Conservation (phyloP, 2,888 invertebrate species). For the Athrips mouffetella region DNA sequence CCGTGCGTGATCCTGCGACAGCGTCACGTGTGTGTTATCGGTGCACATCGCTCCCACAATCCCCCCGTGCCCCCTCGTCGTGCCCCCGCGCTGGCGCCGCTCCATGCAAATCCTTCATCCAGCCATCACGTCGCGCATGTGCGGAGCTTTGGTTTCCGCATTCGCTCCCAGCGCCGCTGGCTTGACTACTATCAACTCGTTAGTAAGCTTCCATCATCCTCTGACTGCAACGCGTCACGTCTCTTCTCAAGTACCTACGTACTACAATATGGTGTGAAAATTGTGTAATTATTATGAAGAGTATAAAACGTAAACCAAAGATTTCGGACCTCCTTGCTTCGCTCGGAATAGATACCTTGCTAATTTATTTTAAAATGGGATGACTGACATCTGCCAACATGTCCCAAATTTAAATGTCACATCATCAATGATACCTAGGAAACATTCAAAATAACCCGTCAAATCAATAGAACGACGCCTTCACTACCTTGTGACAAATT, state of each 20-base stretch:
- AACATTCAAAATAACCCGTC: no score
- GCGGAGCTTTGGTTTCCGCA: slow-evolving; percentile 25
- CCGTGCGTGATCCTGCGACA: slow-evolving; percentile 1
- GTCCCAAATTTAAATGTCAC: no score
- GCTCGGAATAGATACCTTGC: no score
- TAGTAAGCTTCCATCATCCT: not conserved
- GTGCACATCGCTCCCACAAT: slow-evolving; percentile 29
- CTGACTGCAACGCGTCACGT: not conserved
- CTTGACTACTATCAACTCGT: not conserved
- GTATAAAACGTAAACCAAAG: no score
- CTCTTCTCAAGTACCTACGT: not conserved
- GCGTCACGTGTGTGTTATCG: slow-evolving; percentile 27
- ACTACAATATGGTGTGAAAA: slow-evolving; percentile 3
- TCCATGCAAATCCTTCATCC: slow-evolving; percentile 37
- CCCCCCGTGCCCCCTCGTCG: not conserved
- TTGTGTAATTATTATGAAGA: no score
- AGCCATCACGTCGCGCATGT: slow-evolving; percentile 24
- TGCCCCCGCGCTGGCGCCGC: slow-evolving; percentile 22
- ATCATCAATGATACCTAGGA: no score
- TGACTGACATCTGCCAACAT: no score
- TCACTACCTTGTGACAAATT: no score
- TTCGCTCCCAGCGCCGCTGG: slow-evolving; percentile 14
- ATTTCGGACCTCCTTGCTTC: no score
- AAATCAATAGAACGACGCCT: no score
- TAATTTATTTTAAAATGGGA: no score